Percentiles rank a stretch among this genome's conserved stretches.
Conservation (phyloP, 2,797 vertebrate genomes). For the Naso thynnoides region DNA sequence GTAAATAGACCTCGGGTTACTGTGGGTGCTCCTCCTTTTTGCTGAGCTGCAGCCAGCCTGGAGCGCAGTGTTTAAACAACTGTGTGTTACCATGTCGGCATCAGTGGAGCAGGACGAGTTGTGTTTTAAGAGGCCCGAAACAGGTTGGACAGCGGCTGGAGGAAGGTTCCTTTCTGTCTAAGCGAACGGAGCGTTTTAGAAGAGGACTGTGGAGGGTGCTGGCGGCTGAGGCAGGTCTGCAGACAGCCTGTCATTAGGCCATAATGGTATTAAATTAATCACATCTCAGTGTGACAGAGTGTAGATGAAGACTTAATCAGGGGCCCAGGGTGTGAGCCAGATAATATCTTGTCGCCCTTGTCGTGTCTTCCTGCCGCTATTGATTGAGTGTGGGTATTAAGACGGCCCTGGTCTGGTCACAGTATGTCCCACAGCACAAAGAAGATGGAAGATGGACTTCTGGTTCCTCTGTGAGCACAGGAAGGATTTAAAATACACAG, state of each 20-base stretch:
- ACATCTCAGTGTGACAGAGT: constrained; percentile 88
- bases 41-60: constrained; percentile 37
- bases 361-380: constrained; percentile 86
- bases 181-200: constrained; percentile 46
- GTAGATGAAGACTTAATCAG: constrained; percentile 89
- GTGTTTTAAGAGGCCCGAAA: constrained; percentile 49
- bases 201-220: constrained; percentile 61
- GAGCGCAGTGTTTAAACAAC: constrained; percentile 41
- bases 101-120: constrained; percentile 37
- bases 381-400: constrained; percentile 88
- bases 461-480: constrained; percentile 36
- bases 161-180: constrained; percentile 61
- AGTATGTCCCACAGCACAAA: constrained; percentile 70
- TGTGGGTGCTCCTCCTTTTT: constrained; percentile 54
- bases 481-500: constrained; percentile 32
- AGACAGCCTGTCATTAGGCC: constrained; percentile 89
- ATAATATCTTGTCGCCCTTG: constrained; percentile 91
- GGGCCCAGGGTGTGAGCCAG: constrained; percentile 87
- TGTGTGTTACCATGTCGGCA: constrained; percentile 52
- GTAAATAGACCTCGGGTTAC: constrained; percentile 71
- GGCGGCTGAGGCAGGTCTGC: constrained; percentile 78
- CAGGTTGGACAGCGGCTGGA: constrained; percentile 59
- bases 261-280: constrained; percentile 91
- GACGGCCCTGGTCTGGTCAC: constrained; percentile 78
- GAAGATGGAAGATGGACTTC: constrained; percentile 64